Evolutionary conservation across 2,797 vertebrate genomes (phyloP), one percentile per base, ranked within the genome.

Genomic region (Clamator glandarius): DNA sequence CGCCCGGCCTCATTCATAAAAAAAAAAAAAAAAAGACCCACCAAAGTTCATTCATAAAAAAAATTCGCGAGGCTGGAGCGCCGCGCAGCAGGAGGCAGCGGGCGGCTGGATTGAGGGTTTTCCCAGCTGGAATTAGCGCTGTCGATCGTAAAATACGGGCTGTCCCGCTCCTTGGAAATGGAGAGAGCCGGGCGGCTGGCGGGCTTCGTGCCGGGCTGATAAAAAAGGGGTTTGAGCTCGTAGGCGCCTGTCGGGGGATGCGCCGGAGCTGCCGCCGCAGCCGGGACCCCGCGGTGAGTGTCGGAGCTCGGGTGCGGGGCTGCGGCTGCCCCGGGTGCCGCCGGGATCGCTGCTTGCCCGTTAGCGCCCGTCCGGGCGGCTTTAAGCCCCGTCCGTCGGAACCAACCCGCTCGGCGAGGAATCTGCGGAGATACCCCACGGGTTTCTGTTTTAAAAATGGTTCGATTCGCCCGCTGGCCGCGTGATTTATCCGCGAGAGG

Each of bases 21-120:
- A 77, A 48, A 48, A 23, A 23, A 39, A 39, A 39, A n/a, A n/a
- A n/a, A n/a, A n/a, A n/a, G n/a, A 39, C 39, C 39, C 39, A 16
- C 42, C 48, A 13, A 98, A 98, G 98, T 99, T 98, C 98, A 99
- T 99, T 99, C 98, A 99, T 98, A 97, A 98, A 98, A 97, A 98
- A 98, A 39, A 39, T 12, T 39, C 42, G 55, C 46, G 70, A 81
- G 42, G 42, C 42, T 16, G 15, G 42, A 42, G 42, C 88, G 36
- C 63, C 78, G 9, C 39, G 39, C 39, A 39, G 39, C 39, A 12
- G 39, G 39, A 39, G 39, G 39, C 39, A 39, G 39, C 39, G 39
- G 39, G 39, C n/a, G 39, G 39, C 39, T 39, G 39, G 9, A 39
- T 39, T 12, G 72, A 80, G 77, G 84, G 91, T 91, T 94, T 87